Base-by-base conservation (phyloP, 2,113 vertebrate species). In the Artemisiospiza belli region DNA sequence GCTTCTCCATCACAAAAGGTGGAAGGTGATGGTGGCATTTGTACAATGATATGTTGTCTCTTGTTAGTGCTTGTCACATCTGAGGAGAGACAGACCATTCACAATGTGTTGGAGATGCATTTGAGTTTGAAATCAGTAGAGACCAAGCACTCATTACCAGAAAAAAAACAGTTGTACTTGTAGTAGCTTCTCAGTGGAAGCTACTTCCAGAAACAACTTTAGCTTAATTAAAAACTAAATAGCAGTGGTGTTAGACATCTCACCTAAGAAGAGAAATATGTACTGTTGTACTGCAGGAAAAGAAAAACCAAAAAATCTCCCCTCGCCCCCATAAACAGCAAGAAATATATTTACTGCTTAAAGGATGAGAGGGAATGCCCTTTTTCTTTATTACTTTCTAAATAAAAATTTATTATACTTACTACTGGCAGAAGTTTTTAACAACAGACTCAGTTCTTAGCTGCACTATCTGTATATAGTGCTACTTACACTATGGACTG, bases 271-370 rank as follows among this genome's bases (percentile, higher is more conserved):
- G 10, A 72, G 25, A 87, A 62, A 57, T 89, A 69, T 1, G 39
- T 41, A 41, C 21, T 81, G 31, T 52, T 91, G 16, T 66, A 77
- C 51, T 78, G 37, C 51, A 83, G 62, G 67, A 69, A 44, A 58
- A 67, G 35, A 37, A 4, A 31, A 51, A 23, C 43, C 21, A 41
- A 35, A 39, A 19, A 62, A 4, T 19, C 10, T 15, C 12, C 9
- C 9, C 44, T 3, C 17, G 1, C 20, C 3, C 2, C 14, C 6
- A 19, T 6, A 30, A 51, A 6, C 7, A 43, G 22, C 28, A 80
- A 78, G 78, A 84, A 44, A 4, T 27, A 5, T 2, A 47, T 61
- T 41, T 89, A 37, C 55, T n/a, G 7, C 35, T 77, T 14, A 49
- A 52, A 83, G 17, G 15, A 63, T 17, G 35, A 44, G 37, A 73